Conservation (phyloP, 2,113 vertebrate species). For the Hiodon tergisus region DNA sequence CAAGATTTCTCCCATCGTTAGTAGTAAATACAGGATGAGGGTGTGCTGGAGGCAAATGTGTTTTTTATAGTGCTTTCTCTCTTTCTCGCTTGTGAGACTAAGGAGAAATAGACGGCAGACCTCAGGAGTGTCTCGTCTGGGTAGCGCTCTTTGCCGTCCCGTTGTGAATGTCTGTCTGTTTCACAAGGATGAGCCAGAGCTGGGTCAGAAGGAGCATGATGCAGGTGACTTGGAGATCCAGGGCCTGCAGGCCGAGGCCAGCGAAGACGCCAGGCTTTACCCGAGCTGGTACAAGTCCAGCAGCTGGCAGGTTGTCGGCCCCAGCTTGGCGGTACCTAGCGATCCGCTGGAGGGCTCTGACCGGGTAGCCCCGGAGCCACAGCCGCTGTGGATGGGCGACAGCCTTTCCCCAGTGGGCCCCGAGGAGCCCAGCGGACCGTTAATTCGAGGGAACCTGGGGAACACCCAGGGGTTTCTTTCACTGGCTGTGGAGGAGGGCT, state of each 20-base stretch:
- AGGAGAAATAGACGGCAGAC: background rate
- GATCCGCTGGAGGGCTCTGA: background rate
- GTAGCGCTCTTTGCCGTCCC: background rate
- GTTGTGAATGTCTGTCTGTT: slow-evolving; percentile 17
- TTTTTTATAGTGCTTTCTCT: background rate
- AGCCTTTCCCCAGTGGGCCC: background rate
- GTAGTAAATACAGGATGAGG: background rate
- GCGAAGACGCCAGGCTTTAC: slow-evolving; percentile 27
- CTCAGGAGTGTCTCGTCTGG: background rate
- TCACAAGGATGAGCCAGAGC: slow-evolving; percentile 25
- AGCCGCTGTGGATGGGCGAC: background rate
- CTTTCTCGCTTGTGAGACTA: background rate
- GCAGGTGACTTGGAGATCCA: slow-evolving; percentile 28
- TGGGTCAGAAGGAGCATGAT: slow-evolving; percentile 26
- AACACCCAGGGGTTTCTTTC: slow-evolving; percentile 14
- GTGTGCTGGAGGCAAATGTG: background rate
- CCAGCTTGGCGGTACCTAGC: background rate
- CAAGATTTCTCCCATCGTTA: background rate
- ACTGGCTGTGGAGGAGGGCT: background rate
- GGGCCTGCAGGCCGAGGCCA: slow-evolving; percentile 27
- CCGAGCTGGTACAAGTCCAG: slow-evolving; percentile 38
- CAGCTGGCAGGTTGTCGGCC: slow-evolving; percentile 14
- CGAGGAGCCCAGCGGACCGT: background rate
- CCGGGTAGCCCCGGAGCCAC: background rate
- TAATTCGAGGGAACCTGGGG: slow-evolving; percentile 14